A percentile compares a stretch with the other conserved stretches of the same genome.
Conservation (phyloP, 2,113 vertebrate species). For the Cynoglossus semilaevis region DNA sequence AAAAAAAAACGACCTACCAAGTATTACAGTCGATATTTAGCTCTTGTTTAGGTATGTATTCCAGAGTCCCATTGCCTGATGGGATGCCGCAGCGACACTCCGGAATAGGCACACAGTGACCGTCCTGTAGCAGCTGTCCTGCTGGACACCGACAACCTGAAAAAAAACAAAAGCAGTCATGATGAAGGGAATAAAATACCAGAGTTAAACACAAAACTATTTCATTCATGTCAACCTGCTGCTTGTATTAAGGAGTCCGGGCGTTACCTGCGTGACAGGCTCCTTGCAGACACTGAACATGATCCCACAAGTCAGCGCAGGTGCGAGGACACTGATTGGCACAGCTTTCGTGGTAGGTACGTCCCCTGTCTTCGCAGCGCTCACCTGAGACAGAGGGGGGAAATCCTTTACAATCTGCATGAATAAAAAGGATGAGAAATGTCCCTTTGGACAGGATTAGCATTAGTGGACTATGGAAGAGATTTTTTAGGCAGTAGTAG, state of each 20-base stretch:
- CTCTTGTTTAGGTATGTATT: conserved; percentile 68
- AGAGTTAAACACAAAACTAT: no score
- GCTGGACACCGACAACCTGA: conserved; percentile 85
- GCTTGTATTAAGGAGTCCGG: no score
- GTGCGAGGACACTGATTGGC: conserved; percentile 86
- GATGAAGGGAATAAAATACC: no score
- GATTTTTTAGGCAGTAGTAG: no score
- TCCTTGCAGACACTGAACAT: conserved; percentile 86
- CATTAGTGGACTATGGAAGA: no score
- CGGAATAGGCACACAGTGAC: conserved; percentile 72
- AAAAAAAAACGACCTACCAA: conserved; percentile 72
- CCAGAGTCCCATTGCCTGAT: conserved; percentile 70
- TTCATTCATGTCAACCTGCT: no score
- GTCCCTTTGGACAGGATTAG: no score
- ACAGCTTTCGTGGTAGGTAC: conserved; percentile 66
- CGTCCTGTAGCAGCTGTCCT: conserved; percentile 81
- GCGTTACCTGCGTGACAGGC: conserved; percentile 78
- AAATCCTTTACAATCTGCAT: neutral
- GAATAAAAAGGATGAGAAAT: no score
- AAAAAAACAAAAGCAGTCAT: neutral
- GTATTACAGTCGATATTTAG: conserved; percentile 76
- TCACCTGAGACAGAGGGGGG: conserved; percentile 69
- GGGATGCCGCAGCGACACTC: conserved; percentile 83
- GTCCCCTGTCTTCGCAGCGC: conserved; percentile 79
- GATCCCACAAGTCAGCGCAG: conserved; percentile 85